Percentiles rank a stretch among this genome's conserved stretches.
phyloP scores from a whole-genome alignment of 2,113 vertebrate genomes.

The Tichodroma muraria region DNA sequence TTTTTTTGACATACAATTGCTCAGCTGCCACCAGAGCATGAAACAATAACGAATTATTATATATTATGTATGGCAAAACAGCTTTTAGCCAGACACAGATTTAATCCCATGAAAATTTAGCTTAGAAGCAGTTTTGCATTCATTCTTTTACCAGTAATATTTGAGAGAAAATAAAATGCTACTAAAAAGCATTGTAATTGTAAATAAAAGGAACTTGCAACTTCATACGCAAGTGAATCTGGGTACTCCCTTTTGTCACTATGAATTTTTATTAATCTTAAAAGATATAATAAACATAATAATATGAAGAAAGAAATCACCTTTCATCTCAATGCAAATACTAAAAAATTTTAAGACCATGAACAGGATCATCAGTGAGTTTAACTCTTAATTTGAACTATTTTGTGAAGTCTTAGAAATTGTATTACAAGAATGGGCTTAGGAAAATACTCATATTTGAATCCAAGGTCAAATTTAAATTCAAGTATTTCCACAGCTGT shows the following conservation, averaged over 20 bases:
- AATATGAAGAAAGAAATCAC: neutral
- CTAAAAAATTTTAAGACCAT: neutral
- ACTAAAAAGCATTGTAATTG: neutral
- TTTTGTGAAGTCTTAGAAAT: neutral
- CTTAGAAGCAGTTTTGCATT: neutral
- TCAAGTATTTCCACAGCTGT: neutral
- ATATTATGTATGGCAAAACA: neutral
- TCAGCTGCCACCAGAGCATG: neutral
- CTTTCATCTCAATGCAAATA: neutral
- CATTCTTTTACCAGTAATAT: neutral
- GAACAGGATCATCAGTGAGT: neutral
- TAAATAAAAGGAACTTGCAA: neutral
- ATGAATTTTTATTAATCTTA: neutral
- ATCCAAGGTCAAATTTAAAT: neutral
- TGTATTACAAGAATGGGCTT: fast-evolving
- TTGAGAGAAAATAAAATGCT: neutral
- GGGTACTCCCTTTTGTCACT: neutral
- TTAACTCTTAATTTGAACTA: neutral
- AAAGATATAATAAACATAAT: neutral
- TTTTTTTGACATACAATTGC: neutral
- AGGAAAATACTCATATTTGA: neutral
- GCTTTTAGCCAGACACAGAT: neutral
- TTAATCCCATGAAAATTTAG: neutral
- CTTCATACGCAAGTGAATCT: neutral
- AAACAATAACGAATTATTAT: neutral